Evolutionary conservation across 2,113 vertebrate genomes (phyloP), one percentile per base, ranked within the genome.

Genomic region (Gopherus evgoodei): DNA sequence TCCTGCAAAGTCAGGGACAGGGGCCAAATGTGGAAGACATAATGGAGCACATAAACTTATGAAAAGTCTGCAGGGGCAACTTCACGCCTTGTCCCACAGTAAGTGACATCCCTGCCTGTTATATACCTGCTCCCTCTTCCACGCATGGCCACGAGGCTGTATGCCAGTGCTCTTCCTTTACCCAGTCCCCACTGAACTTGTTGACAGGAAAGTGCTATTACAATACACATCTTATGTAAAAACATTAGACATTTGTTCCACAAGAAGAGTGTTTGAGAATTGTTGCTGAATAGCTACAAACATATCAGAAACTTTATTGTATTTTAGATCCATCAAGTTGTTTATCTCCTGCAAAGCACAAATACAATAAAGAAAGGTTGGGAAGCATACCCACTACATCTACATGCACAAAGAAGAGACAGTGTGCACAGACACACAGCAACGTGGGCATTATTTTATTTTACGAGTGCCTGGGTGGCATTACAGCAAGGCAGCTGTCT

Each of bases 321-420:
- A 35, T 83, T 87, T 94, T 50, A 65, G 12, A 50, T 93, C 90
- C 3, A 53, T 75, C 6, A 13, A 49, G 1, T 47, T 88, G 87
- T 75, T 83, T 94, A 72, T 2, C 17, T 65, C 35, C 86, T 65
- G 81, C 76, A 92, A 95, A 92, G 88, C 8, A 52, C 49, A 72
- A 95, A 65, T 54, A 83, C 75, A 96, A 88, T 38, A 89, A 84
- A 91, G 94, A n/a, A 93, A 93, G 88, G 47, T 54, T 65, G 83
- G 84, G 94, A 95, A 87, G 90, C 79, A 31, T 89, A 95, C 94
- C 89, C 79, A 92, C 50, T 87, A 2, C 10, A 14, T 3, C 72
- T 13, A 76, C 29, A 38, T 3, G 2, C 81, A 44, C 6, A 1
- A 0, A 0, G 11, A 27, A 83, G 29, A 59, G 75, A 93, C 42